phyloP scores from a whole-genome alignment of 2,113 vertebrate species.

The Gymnarchus niloticus region DNA sequence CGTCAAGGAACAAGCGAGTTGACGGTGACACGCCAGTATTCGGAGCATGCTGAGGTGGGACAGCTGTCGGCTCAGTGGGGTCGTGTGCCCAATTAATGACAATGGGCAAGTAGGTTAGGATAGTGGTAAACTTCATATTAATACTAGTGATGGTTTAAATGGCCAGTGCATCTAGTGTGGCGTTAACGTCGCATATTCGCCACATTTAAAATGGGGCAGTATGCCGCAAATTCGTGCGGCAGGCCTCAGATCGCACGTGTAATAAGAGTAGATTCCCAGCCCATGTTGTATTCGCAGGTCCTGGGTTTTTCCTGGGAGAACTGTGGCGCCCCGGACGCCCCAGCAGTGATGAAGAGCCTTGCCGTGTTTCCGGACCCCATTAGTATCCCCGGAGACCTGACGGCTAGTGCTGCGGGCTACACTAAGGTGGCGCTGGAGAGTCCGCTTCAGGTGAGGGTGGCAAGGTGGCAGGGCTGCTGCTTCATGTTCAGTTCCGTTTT shows the following conservation, averaged over 20 bases:
- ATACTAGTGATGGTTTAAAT: no score
- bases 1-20: not conserved
- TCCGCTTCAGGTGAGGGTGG: constrained; percentile 53
- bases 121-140: no score
- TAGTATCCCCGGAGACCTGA: constrained; percentile 57
- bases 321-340: constrained; percentile 51
- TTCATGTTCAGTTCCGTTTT: not conserved
- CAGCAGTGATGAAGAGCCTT: constrained; percentile 55
- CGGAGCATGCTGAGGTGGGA: not conserved
- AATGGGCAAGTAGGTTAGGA: no score
- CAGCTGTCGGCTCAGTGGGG: not conserved
- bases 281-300: constrained; percentile 34
- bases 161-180: no score
- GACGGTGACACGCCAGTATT: not conserved
- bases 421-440: constrained; percentile 46
- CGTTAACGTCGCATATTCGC: no score
- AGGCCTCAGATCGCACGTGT: no score
- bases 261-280: no score
- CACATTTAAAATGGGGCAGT: no score
- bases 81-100: not conserved
- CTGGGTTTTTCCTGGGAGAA: constrained; percentile 61
- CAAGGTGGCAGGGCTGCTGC: not conserved
- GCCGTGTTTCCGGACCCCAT: constrained; percentile 59
- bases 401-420: constrained; percentile 48
- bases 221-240: no score